Evolutionary conservation across 2,113 vertebrate genomes (phyloP).

Genomic region (Nothocercus julius): DNA sequence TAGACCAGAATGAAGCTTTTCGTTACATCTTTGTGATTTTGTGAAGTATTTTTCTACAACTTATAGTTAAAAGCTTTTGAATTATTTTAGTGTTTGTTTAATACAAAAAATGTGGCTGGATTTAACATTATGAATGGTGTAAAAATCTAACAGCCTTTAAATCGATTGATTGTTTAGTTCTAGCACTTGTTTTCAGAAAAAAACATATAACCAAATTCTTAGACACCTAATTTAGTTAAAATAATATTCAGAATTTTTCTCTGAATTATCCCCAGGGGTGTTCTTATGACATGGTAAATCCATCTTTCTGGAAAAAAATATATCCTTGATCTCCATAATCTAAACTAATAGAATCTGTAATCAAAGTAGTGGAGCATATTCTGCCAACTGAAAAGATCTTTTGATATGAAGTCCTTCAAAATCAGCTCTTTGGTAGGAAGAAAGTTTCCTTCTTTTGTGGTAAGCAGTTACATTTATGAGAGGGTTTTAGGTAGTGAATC

Average conservation of each 20-base stretch:
- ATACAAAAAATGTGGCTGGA: not conserved
- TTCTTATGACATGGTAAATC: not conserved
- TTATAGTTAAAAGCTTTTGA: not conserved
- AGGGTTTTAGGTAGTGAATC: not conserved
- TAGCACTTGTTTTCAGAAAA: not conserved
- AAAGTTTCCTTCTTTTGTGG: not conserved
- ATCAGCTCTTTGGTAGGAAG: not conserved
- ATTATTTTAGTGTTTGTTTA: not conserved
- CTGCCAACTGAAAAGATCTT: not conserved
- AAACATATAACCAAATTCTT: not conserved
- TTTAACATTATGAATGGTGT: not conserved
- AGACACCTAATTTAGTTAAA: not conserved
- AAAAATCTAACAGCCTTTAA: not conserved
- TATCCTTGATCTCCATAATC: not conserved
- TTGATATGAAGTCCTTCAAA: not conserved
- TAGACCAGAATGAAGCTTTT: not conserved
- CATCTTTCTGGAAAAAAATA: not conserved
- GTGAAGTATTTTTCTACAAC: not conserved
- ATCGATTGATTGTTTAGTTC: not conserved
- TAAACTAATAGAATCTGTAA: not conserved
- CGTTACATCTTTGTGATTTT: not conserved
- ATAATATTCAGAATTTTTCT: not conserved
- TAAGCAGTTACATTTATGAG: accelerated
- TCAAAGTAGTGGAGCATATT: not conserved
- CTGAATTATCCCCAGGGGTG: not conserved